Base-by-base conservation (phyloP, 1,140 invertebrate species). In the Nylanderia fulva region DNA sequence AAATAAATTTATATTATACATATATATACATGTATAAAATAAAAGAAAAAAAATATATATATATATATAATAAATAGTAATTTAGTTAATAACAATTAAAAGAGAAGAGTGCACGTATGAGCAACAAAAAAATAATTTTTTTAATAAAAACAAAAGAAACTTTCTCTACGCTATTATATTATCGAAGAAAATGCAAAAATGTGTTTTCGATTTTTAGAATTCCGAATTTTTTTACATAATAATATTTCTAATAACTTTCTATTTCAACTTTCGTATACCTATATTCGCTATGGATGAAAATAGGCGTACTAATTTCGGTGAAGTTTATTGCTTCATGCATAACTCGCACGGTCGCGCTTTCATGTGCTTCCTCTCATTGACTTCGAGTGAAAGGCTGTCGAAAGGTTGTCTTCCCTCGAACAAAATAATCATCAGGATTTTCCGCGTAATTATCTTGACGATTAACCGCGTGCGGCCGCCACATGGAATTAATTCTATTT, bases 361-460 rank as follows among this genome's bases (percentile, higher is more conserved):
- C 27, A 77, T 64, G 75, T 64, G 60, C 42, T 52, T 15, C 58
- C 48, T 64, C 24, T 77, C 75, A 77, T 77, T 77, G 75, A 77
- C 42, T 77, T 42, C 29, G 60, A 77, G 52, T 77, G 74, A 77
- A 77, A 64, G 60, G 27, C 54, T 54, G 54, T 27, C 71, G 54
- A 75, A 54, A 48, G 45, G 15, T 48, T 45, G 39, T 77, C 24
- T 21, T 64, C 75, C 60, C 42, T 77, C 64, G 60, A 52, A 52
- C 60, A 60, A 77, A 77, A 77, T 77, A 77, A 77, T 77, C 42
- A 64, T 77, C 42, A 64, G 75, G 52, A 45, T 82, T 82, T 82
- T 83, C 69, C 80, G 66, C 69, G 66, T 83, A 83, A 83, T 83
- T 83, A 83, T 83, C 80, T 60, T 61, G 80, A 72, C 66, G 80